Percentiles rank a stretch among this genome's conserved stretches.
These are phyloP conservation scores for Peromyscus maniculatus DNA, from an alignment of 2,113 vertebrate genomes.

Conservation along the genomic window DNA sequence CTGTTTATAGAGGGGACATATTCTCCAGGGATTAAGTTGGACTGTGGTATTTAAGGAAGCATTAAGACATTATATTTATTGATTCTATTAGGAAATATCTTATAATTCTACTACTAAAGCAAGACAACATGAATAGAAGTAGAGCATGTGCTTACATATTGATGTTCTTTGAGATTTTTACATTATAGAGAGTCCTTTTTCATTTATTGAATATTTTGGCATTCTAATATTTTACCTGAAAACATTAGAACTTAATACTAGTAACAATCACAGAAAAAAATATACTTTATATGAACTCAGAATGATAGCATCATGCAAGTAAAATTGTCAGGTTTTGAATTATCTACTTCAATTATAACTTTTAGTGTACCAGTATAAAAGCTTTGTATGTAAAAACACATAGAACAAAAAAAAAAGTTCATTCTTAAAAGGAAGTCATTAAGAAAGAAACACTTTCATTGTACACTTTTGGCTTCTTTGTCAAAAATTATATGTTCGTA, in stretches of 20 bases:
- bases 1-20: background rate
- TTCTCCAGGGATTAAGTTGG: background rate
- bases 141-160: accelerated
- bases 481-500: too few species aligned
- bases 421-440: background rate
- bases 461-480: too few species aligned
- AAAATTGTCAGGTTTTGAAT: background rate
- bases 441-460: background rate
- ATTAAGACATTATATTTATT: background rate
- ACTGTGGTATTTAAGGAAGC: background rate
- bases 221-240: background rate
- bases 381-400: background rate
- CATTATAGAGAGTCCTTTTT: background rate
- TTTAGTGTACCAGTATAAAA: background rate
- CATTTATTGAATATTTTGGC: background rate
- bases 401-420: background rate
- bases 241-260: background rate
- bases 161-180: background rate
- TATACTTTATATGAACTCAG: background rate
- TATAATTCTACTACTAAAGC: background rate
- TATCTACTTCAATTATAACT: background rate
- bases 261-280: background rate
- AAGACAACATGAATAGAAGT: background rate
- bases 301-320: background rate
- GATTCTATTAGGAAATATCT: background rate